Percentiles rank a stretch among this genome's conserved stretches.
Conservation (phyloP, 2,888 invertebrate genomes). For the Protodeltote pygarga region DNA sequence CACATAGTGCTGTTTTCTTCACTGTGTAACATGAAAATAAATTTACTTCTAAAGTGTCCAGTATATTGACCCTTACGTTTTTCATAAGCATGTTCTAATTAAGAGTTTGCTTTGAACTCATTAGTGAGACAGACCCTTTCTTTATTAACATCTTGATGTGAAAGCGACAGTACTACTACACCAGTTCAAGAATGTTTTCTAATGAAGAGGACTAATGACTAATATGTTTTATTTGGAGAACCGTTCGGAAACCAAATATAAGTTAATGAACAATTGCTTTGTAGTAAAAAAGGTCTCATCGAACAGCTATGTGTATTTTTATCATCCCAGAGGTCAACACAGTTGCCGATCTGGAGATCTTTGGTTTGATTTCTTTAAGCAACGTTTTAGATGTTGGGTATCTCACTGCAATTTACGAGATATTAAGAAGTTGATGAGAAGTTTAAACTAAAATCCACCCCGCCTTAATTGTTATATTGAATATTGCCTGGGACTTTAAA, state of each 20-base stretch:
- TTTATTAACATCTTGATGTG: conserved; percentile 29
- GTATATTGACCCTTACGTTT: conserved; percentile 3
- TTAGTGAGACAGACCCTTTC: conserved; percentile 19
- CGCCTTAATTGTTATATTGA: too few species aligned
- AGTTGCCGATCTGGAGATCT: too few species aligned
- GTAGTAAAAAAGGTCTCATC: not conserved
- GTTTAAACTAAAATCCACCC: too few species aligned
- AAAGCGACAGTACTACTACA: conserved; percentile 24
- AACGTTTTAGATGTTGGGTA: too few species aligned
- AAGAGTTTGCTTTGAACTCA: conserved; percentile 33
- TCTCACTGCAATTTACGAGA: too few species aligned
- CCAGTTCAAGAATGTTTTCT: conserved; percentile 19
- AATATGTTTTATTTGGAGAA: conserved; percentile 26
- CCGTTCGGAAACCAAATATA: conserved; percentile 30
- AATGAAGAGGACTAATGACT: conserved; percentile 19
- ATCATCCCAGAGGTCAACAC: too few species aligned
- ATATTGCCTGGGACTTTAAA: too few species aligned
- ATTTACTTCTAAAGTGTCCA: not conserved
- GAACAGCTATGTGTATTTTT: too few species aligned
- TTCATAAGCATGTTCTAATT: conserved; percentile 35
- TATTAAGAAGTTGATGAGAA: too few species aligned
- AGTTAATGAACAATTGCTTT: conserved; percentile 3
- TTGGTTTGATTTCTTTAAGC: too few species aligned
- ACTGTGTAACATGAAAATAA: too few species aligned
- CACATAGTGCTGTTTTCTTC: too few species aligned